Conservation (phyloP, 2,113 vertebrate species). For the Marmota flaviventris region DNA sequence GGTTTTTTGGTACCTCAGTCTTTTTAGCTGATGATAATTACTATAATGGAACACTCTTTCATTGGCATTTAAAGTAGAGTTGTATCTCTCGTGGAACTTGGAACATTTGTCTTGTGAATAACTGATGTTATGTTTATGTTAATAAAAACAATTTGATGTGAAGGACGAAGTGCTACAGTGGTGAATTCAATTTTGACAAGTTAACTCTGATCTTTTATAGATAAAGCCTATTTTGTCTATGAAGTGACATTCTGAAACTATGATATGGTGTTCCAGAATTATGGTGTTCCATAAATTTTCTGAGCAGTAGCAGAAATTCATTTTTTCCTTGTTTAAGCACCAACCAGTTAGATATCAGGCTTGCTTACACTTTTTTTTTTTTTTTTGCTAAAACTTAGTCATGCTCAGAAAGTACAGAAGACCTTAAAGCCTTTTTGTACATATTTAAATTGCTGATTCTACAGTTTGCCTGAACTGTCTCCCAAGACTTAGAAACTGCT, state of each 20-base stretch:
- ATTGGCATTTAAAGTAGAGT: constrained; percentile 38
- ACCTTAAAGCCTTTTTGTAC: background rate
- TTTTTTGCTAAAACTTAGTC: constrained; percentile 58
- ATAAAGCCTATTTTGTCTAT: constrained; percentile 49
- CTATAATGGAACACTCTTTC: background rate
- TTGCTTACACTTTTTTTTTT: background rate
- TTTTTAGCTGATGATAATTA: constrained; percentile 34
- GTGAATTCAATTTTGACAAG: constrained; percentile 49
- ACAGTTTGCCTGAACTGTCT: constrained; percentile 15
- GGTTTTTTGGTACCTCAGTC: background rate
- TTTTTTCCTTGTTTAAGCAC: constrained; percentile 43
- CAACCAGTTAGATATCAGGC: background rate
- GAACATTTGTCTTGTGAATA: constrained; percentile 45
- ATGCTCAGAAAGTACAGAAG: constrained; percentile 51
- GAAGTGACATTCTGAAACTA: constrained; percentile 31
- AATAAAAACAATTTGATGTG: constrained; percentile 58
- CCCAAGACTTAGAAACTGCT: constrained; percentile 25
- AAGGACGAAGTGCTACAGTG: background rate
- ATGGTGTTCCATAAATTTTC: constrained; percentile 8
- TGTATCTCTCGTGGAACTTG: constrained; percentile 8
- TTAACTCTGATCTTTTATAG: constrained; percentile 53
- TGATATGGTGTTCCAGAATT: constrained; percentile 29
- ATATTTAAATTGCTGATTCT: constrained; percentile 5
- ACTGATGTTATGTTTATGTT: constrained; percentile 19
- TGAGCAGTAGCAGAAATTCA: constrained; percentile 35